Conservation (phyloP, 2,113 vertebrate genomes). For the Hemichromis elongatus region DNA sequence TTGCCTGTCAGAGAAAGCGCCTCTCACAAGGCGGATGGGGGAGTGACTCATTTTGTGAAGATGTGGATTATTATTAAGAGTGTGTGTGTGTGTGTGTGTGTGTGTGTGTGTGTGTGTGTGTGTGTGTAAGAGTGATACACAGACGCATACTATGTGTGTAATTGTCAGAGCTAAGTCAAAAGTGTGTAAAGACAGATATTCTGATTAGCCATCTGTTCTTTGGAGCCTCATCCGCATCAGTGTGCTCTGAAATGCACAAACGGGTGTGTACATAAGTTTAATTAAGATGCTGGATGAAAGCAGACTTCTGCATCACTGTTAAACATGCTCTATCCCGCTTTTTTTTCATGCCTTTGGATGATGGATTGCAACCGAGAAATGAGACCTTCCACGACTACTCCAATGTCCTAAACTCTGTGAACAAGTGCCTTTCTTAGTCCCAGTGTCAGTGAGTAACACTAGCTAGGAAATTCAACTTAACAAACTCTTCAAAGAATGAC, state of each 20-base stretch:
- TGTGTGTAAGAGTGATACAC: not conserved
- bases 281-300: not conserved
- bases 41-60: slow-evolving; percentile 56
- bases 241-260: not conserved
- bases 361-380: not conserved
- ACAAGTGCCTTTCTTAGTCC: not conserved
- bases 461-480: not conserved
- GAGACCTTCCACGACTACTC: not conserved
- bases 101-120: not conserved
- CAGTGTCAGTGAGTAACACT: not conserved
- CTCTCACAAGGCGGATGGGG: slow-evolving; percentile 24
- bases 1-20: slow-evolving; percentile 56
- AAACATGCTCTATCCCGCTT: not conserved
- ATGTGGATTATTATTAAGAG: slow-evolving; percentile 18
- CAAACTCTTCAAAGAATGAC: not conserved
- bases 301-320: not conserved
- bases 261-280: not conserved
- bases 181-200: not conserved
- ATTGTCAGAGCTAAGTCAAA: slow-evolving; percentile 3
- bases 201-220: slow-evolving; percentile 22
- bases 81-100: not conserved
- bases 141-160: not conserved
- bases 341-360: not conserved
- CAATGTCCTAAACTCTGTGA: not conserved
- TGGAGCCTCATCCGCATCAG: not conserved